These are phyloP conservation scores for Brachyhypopomus occidentalis DNA, from an alignment of 2,113 vertebrate species.

Conservation along the genomic window DNA sequence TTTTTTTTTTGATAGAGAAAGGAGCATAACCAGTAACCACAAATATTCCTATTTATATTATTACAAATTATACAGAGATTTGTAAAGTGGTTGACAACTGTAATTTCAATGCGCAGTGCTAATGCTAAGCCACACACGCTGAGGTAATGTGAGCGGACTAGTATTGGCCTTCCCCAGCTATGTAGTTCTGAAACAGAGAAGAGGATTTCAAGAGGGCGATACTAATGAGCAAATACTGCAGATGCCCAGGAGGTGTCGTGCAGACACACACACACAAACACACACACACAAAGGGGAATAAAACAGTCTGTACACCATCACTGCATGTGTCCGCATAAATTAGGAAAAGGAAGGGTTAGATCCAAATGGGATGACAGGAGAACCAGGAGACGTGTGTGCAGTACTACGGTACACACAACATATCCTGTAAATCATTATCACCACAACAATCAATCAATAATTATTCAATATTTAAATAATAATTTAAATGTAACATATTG, in stretches of 20 bases:
- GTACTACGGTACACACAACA: not conserved
- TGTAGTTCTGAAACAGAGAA: not conserved
- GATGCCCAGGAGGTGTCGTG: not conserved
- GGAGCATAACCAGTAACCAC: not conserved
- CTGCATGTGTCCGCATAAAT: constrained; percentile 39
- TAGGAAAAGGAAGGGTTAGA: constrained; percentile 25
- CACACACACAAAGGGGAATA: constrained; percentile 3
- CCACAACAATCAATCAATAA: not conserved
- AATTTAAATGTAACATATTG: not conserved
- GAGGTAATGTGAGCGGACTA: constrained; percentile 41
- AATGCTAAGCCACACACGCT: constrained; percentile 24
- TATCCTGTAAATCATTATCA: not conserved
- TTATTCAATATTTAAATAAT: not conserved
- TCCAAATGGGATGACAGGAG: constrained; percentile 3
- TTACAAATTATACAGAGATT: not conserved
- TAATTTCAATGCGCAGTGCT: not conserved
- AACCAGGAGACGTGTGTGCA: constrained; percentile 8
- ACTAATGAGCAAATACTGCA: constrained; percentile 10
- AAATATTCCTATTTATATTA: no score
- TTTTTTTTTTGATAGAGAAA: not conserved
- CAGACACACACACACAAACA: constrained; percentile 21
- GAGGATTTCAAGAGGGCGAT: not conserved
- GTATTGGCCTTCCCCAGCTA: not conserved
- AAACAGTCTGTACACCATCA: constrained; percentile 7
- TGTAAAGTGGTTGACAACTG: not conserved